Evolutionary conservation across 2,888 invertebrate species (phyloP).

Genomic region (Nycteola revayana): DNA sequence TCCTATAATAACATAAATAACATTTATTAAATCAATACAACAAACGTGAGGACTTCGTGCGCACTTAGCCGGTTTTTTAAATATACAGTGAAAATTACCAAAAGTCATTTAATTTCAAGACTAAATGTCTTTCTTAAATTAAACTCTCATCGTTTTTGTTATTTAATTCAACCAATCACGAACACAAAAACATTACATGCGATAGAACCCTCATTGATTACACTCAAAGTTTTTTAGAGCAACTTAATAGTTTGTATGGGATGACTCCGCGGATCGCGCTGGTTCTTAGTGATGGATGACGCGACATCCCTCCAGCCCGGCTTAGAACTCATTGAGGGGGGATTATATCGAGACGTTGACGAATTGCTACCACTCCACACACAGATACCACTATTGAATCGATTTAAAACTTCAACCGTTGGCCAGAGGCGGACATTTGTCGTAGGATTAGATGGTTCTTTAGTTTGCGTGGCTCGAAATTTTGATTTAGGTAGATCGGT

Average conservation of each 20-base stretch:
- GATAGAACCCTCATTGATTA: conserved; percentile 21
- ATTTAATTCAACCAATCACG: conserved; percentile 6
- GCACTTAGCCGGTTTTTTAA: no score
- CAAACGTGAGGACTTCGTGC: no score
- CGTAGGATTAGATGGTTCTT: conserved; percentile 11
- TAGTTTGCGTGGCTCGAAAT: no score
- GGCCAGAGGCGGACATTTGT: conserved; percentile 43
- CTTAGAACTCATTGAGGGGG: conserved; percentile 74
- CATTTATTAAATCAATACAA: no score
- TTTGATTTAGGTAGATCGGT: no score
- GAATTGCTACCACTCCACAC: conserved; percentile 67
- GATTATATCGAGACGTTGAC: conserved; percentile 77
- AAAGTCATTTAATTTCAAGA: no score
- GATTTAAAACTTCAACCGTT: conserved; percentile 64
- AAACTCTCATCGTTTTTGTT: conserved; percentile 8
- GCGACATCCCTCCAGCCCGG: conserved; percentile 63
- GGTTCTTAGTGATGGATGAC: conserved; percentile 67
- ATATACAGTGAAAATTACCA: no score
- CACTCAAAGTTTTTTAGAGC: conserved; percentile 36
- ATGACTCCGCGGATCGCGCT: conserved; percentile 52
- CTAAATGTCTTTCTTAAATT: no score
- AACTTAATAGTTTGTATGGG: conserved; percentile 41
- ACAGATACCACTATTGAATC: conserved; percentile 70
- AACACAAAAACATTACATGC: conserved; percentile 8
- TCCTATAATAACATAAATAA: no score